Percentiles rank a stretch among this genome's conserved stretches.
Evolutionary conservation across 1,140 invertebrate genomes (phyloP).

Genomic region (Dinoponera quadriceps): DNA sequence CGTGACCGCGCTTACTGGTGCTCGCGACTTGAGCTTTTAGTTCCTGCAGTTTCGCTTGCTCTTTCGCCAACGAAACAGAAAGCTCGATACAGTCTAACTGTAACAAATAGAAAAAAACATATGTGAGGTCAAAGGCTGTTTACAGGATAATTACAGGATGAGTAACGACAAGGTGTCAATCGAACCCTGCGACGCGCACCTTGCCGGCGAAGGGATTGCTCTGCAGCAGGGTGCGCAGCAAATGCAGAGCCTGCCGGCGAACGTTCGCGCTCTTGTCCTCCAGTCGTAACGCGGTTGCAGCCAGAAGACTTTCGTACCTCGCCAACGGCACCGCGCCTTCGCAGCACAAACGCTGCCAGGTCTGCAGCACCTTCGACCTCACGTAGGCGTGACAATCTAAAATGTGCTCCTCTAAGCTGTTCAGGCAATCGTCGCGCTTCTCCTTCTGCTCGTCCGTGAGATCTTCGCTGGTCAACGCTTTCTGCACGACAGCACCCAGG

Average conservation of each 20-base stretch:
- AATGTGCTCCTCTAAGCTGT: conserved; percentile 92
- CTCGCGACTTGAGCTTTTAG: conserved; percentile 86
- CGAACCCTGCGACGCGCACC: conserved; percentile 82
- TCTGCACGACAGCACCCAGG: conserved; percentile 91
- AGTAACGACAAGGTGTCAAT: neutral
- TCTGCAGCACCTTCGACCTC: conserved; percentile 91
- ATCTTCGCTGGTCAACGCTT: conserved; percentile 89
- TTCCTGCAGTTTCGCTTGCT: conserved; percentile 87
- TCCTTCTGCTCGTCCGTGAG: conserved; percentile 88
- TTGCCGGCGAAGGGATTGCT: conserved; percentile 91
- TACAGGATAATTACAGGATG: neutral
- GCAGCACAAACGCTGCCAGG: conserved; percentile 90
- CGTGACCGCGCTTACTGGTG: conserved; percentile 79
- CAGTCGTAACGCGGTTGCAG: conserved; percentile 89
- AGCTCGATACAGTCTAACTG: conserved; percentile 87
- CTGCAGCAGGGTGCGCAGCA: conserved; percentile 91
- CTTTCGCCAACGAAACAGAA: conserved; percentile 86
- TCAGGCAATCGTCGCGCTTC: conserved; percentile 90
- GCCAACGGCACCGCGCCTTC: conserved; percentile 91
- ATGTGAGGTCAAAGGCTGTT: too few relatives aligned
- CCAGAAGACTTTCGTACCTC: conserved; percentile 88
- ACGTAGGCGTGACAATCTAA: conserved; percentile 94
- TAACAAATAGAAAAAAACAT: conserved; percentile 8
- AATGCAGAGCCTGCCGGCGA: conserved; percentile 91
- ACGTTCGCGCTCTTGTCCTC: conserved; percentile 92